Base-by-base conservation (phyloP, 2,888 invertebrate genomes). In the Alloplasta piceator region DNA sequence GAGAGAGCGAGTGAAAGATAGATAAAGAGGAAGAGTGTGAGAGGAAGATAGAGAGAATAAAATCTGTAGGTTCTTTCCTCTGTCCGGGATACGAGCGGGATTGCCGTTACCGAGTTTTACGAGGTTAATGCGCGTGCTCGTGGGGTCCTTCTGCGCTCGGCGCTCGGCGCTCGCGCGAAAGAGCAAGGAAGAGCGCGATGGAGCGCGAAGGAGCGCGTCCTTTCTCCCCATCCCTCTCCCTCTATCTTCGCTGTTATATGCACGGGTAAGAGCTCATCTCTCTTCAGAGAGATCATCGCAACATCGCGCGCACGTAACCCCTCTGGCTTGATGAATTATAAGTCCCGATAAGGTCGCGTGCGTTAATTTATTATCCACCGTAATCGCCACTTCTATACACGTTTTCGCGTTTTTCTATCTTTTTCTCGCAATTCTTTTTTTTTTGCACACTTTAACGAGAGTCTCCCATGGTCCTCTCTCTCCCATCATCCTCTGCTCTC, bases 311-410 rank as follows among this genome's bases (percentile, higher is more conserved):
- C 88, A 89, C 87, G 89, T 90, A 89, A 86, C 84, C 82, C 70
- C 68, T 39, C 80, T 68, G 82, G 82, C 85, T 86, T 91, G 91
- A 91, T 91, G 91, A 91, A 91, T 91, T 91, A 90, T 91, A 89
- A 87, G 87, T 85, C 87, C 87, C 90, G 91, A 91, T 91, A 91
- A 91, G 91, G 88, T 90, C 90, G 89, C 89, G 87, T 82, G 87
- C 88, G 89, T 88, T 90, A 89, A 91, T 91, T 90, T 90, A 91
- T 91, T 90, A 91, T 89, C 87, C 89, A 26, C 82, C 85, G 89
- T 90, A 89, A 90, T 89, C 87, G 85, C 79, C 76, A 66, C 83
- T 84, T 83, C 81, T 71, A 75, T 26, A 26, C 71, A 76, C 78
- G 67, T 71, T 56, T 61, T 83, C 79, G 26, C 26, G 26, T 26